A percentile compares a stretch with the other conserved stretches of the same genome.
These are phyloP conservation scores for Leucophenga montana DNA, from an alignment of 2,888 invertebrate genomes.

Conservation along the genomic window DNA sequence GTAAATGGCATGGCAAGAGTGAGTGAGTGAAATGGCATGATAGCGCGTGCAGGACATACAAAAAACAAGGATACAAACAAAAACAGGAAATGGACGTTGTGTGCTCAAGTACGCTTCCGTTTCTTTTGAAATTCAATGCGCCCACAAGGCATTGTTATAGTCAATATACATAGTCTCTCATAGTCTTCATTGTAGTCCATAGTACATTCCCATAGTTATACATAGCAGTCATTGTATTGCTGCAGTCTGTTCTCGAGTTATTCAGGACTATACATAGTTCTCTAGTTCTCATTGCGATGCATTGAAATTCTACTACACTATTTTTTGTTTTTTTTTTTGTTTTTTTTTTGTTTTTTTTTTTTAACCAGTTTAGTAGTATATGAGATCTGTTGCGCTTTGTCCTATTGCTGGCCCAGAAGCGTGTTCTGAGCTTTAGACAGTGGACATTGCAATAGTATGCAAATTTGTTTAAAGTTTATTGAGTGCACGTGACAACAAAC, in stretches of 20 bases:
- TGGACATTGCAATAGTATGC: conserved; percentile 48
- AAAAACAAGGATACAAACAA: conserved; percentile 50
- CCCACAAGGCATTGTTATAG: conserved; percentile 26
- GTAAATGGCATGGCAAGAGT: conserved; percentile 35
- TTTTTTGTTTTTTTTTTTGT: neutral
- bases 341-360: conserved; percentile 22
- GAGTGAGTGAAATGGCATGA: neutral
- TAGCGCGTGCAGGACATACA: neutral
- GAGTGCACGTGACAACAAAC: conserved; percentile 66
- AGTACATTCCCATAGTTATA: neutral
- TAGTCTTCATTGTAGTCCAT: neutral
- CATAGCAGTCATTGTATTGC: neutral
- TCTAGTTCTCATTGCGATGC: neutral
- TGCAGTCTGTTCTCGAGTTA: neutral
- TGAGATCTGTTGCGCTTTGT: conserved; percentile 24
- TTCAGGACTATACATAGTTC: neutral
- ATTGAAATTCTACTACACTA: neutral
- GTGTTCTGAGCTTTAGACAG: conserved; percentile 25
- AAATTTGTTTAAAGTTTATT: conserved; percentile 68
- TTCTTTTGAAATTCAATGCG: conserved; percentile 59
- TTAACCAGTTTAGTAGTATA: conserved; percentile 26
- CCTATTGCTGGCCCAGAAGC: neutral
- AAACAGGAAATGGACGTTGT: conserved; percentile 64
- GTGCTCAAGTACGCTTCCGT: conserved; percentile 63
- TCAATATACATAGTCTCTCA: neutral